A percentile compares a stretch with the other conserved stretches of the same genome.
Conservation (phyloP, 2,888 invertebrate genomes). For the Dryobotodes eremita region DNA sequence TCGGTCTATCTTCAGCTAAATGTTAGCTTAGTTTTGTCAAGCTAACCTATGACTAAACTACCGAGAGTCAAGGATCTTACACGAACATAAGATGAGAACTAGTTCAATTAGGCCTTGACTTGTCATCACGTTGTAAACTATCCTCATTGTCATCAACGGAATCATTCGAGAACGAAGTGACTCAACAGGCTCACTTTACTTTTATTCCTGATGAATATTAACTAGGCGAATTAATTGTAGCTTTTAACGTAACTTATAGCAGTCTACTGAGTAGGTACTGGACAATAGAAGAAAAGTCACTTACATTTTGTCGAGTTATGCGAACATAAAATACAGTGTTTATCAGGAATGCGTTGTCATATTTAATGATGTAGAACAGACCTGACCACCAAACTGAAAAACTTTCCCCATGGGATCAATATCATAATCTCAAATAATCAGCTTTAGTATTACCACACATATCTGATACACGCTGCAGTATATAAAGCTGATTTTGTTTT, state of each 20-base stretch:
- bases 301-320: too few relatives aligned
- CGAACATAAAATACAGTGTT: too few relatives aligned
- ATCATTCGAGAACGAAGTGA: conserved; percentile 52
- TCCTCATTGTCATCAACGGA: conserved; percentile 55
- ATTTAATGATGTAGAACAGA: too few relatives aligned
- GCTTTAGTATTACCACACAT: too few relatives aligned
- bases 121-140: conserved; percentile 49
- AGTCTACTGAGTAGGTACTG: too few relatives aligned
- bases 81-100: conserved; percentile 41
- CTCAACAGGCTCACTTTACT: conserved; percentile 45
- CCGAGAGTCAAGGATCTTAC: conserved; percentile 6
- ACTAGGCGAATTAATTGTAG: conserved; percentile 2
- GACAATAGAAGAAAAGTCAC: too few relatives aligned
- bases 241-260: conserved; percentile 6
- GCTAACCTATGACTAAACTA: background rate
- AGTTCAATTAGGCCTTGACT: conserved; percentile 55
- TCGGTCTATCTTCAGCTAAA: background rate
- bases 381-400: too few relatives aligned
- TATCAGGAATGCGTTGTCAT: too few relatives aligned
- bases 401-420: too few relatives aligned
- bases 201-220: conserved; percentile 17
- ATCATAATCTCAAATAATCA: too few relatives aligned
- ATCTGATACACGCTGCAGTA: too few relatives aligned
- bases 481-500: too few relatives aligned
- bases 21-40: background rate